Evolutionary conservation across 2,888 invertebrate genomes (phyloP).

Genomic region (Lasioglossum zephyrum): DNA sequence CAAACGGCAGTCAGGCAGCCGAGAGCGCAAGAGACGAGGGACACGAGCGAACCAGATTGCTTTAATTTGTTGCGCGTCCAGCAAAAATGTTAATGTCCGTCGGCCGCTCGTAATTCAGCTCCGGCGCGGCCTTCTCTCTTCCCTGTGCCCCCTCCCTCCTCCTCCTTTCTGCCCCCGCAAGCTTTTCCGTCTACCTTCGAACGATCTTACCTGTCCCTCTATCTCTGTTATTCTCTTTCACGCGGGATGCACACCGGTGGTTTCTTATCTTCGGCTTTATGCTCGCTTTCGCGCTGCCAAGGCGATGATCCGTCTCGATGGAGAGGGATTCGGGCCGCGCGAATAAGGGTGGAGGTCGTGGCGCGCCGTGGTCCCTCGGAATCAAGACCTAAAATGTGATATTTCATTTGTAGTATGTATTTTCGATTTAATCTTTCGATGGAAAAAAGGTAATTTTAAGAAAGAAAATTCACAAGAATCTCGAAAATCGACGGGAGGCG

Average conservation of each 20-base stretch:
- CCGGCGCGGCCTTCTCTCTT: slow-evolving; percentile 52
- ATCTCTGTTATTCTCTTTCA: slow-evolving; percentile 48
- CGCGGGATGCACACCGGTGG: slow-evolving; percentile 66
- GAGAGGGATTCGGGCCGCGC: background rate
- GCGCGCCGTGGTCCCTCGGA: no score
- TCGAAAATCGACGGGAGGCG: background rate
- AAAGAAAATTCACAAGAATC: background rate
- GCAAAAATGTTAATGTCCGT: slow-evolving; percentile 82
- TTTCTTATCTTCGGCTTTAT: slow-evolving; percentile 82
- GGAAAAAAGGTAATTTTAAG: no score
- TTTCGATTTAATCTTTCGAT: no score
- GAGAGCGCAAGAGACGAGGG: slow-evolving; percentile 65
- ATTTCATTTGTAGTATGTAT: no score
- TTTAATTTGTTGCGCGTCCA: slow-evolving; percentile 81
- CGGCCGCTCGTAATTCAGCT: slow-evolving; percentile 81
- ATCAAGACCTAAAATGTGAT: no score
- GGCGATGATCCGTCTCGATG: slow-evolving; percentile 45
- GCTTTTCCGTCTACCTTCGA: slow-evolving; percentile 39
- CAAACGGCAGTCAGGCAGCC: slow-evolving; percentile 54
- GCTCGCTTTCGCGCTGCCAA: slow-evolving; percentile 79
- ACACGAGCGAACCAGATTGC: slow-evolving; percentile 79
- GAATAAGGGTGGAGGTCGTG: background rate
- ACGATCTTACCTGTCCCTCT: slow-evolving; percentile 34
- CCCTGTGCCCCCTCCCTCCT: background rate
- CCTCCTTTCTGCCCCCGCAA: slow-evolving; percentile 45